Conservation (phyloP, 2,113 vertebrate genomes). For the Globicephala melas region DNA sequence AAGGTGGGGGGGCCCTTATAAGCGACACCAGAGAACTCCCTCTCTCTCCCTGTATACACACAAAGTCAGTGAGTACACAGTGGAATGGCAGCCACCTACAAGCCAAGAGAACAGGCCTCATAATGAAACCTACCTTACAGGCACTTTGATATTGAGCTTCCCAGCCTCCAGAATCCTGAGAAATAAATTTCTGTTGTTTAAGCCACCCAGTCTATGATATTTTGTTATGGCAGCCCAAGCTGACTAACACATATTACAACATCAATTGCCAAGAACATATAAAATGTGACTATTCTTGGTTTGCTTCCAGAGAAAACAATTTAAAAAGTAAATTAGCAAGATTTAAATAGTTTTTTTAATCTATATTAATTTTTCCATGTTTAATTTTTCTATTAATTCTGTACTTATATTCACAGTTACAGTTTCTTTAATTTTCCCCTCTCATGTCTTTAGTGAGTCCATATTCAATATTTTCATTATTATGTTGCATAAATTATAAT, state of each 20-base stretch:
- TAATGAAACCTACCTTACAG: not conserved
- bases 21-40: not conserved
- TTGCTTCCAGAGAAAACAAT: not conserved
- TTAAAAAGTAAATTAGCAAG: not conserved
- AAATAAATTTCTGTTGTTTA: too few relatives aligned
- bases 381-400: not conserved
- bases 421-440: not conserved
- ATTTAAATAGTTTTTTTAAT: not conserved
- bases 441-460: not conserved
- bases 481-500: not conserved
- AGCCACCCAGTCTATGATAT: not conserved
- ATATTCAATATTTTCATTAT: not conserved
- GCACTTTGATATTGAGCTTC: too few relatives aligned
- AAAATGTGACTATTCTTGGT: not conserved
- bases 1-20: not conserved
- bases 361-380: not conserved
- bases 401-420: not conserved
- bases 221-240: not conserved
- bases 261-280: not conserved
- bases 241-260: not conserved
- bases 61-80: not conserved
- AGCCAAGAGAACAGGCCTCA: not conserved
- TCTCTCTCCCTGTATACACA: not conserved
- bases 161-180: not conserved
- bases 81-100: not conserved